These are phyloP conservation scores for Tuta absoluta DNA, from an alignment of 2,888 invertebrate genomes.

Conservation along the genomic window DNA sequence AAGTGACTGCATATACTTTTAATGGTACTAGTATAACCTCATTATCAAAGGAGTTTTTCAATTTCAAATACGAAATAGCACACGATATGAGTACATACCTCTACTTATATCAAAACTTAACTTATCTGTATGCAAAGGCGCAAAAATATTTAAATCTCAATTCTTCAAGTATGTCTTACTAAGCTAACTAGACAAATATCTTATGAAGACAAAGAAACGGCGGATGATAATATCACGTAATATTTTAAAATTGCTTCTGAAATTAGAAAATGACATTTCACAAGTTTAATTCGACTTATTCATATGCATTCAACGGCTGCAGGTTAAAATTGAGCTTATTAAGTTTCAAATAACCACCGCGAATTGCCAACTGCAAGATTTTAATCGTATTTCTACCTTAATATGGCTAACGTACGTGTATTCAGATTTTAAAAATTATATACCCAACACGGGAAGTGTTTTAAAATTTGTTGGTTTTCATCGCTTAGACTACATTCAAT, in stretches of 20 bases:
- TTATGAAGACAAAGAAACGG: background rate
- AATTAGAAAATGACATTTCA: conserved; percentile 26
- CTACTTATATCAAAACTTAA: too few relatives aligned
- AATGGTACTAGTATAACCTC: too few relatives aligned
- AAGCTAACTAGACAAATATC: background rate
- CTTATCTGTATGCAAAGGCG: background rate
- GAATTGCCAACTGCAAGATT: background rate
- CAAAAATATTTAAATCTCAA: background rate
- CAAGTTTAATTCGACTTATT: conserved; percentile 39
- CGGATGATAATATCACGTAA: background rate
- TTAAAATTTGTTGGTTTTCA: too few relatives aligned
- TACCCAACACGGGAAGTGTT: too few relatives aligned
- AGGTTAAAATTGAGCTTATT: conserved; percentile 46
- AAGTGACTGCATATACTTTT: too few relatives aligned
- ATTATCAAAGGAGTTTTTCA: too few relatives aligned
- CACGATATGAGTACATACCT: too few relatives aligned
- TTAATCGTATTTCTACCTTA: background rate
- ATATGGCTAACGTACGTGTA: too few relatives aligned
- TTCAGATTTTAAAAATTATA: too few relatives aligned
- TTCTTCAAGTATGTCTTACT: background rate
- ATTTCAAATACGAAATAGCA: too few relatives aligned
- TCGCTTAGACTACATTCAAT: too few relatives aligned
- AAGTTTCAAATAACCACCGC: conserved; percentile 42
- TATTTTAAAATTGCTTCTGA: background rate
- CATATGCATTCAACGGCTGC: conserved; percentile 45